Percentiles rank a stretch among this genome's conserved stretches.
These are phyloP conservation scores for Pentalonia nigronervosa DNA, from an alignment of 1,140 invertebrate species.

Conservation along the genomic window DNA sequence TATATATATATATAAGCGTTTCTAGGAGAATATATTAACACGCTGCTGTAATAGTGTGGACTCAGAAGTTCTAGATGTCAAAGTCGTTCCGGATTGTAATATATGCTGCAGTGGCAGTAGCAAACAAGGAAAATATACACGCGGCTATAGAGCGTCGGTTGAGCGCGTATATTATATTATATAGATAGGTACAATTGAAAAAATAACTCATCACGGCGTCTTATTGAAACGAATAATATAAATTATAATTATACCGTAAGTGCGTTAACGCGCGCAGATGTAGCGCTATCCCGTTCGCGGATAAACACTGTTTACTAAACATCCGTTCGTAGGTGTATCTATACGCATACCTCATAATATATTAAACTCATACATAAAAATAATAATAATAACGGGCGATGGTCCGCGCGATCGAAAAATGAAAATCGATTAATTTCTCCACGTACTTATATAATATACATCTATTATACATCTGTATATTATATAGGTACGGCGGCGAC, in stretches of 20 bases:
- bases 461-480: not conserved
- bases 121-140: no score
- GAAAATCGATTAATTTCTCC: conserved; percentile 28
- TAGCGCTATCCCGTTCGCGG: not conserved
- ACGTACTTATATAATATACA: not conserved
- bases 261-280: not conserved
- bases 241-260: not conserved
- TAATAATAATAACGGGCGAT: not conserved
- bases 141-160: not conserved
- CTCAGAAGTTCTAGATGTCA: no score
- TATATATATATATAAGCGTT: not conserved
- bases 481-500: no score
- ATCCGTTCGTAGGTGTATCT: not conserved
- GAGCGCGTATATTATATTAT: no score
- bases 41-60: not conserved
- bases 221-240: not conserved
- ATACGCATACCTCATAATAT: not conserved
- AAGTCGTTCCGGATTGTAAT: no score
- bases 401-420: not conserved
- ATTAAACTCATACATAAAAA: not conserved
- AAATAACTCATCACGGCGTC: not conserved
- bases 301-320: not conserved
- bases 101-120: no score
- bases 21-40: not conserved
- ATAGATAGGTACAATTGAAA: not conserved